A percentile compares a stretch with the other conserved stretches of the same genome.
phyloP scores from a whole-genome alignment of 2,888 invertebrate genomes.

The Coenonympha glycerion region DNA sequence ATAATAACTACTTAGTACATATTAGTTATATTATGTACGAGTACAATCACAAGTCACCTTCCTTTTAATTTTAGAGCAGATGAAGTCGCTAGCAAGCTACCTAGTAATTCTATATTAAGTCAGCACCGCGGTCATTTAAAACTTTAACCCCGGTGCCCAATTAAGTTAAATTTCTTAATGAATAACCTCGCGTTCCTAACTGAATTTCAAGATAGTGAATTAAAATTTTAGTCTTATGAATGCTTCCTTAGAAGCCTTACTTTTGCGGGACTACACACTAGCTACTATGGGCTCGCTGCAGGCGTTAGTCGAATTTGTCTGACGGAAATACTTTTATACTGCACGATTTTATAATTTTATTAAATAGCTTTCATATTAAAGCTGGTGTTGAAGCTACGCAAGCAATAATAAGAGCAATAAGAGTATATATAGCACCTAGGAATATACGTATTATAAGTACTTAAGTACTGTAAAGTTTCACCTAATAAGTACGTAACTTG shows the following conservation, averaged over 20 bases:
- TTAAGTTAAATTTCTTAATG: constrained; percentile 1
- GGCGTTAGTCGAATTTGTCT: constrained; percentile 7
- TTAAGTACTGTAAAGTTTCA: no score
- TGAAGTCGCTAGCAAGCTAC: no score
- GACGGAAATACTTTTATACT: not conserved
- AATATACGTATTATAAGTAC: no score
- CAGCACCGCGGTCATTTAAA: not conserved
- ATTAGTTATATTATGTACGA: no score
- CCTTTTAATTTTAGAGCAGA: no score
- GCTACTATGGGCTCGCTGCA: not conserved
- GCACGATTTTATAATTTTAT: no score
- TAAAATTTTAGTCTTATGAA: constrained; percentile 5
- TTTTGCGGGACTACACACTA: constrained; percentile 6
- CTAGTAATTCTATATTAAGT: not conserved
- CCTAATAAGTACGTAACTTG: not conserved
- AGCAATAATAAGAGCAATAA: no score
- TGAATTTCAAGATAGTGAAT: constrained; percentile 6
- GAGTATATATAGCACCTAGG: no score
- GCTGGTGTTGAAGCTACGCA: no score
- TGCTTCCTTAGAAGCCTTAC: constrained; percentile 2
- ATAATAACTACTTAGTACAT: no score
- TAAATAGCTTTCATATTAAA: no score
- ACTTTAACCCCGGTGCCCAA: not conserved
- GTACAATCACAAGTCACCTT: no score
- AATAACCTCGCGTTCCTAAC: constrained; percentile 1